phyloP scores from a whole-genome alignment of 2,113 vertebrate species.

The Pithys albifrons region DNA sequence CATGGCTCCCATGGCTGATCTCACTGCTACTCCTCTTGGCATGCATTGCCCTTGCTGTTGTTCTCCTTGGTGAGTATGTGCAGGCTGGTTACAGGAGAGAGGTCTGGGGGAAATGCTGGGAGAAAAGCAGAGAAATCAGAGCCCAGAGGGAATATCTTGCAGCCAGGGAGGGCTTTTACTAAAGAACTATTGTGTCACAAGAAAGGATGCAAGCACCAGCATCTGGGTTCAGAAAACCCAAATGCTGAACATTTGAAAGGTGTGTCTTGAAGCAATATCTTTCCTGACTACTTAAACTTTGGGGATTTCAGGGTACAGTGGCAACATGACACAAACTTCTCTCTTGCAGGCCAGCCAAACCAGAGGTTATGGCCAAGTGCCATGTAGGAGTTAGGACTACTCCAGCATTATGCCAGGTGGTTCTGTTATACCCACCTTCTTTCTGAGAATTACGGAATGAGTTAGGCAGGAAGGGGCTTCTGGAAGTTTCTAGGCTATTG shows the following conservation, averaged over 20 bases:
- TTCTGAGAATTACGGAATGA: background rate
- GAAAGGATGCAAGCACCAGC: background rate
- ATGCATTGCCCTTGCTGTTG: background rate
- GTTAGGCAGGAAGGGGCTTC: background rate
- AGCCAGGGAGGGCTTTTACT: background rate
- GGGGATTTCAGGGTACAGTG: background rate
- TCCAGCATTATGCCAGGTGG: background rate
- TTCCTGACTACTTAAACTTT: background rate
- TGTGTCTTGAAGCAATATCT: background rate
- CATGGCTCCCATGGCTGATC: conserved; percentile 30
- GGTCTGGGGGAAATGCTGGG: background rate
- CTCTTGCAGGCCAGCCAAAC: background rate
- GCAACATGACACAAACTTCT: background rate
- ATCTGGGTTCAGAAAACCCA: background rate
- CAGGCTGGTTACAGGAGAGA: background rate
- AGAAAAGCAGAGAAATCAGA: background rate
- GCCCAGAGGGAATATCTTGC: background rate
- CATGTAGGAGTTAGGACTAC: background rate
- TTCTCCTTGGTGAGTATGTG: conserved; percentile 26
- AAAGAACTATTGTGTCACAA: background rate
- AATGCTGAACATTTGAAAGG: background rate
- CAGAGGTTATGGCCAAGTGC: background rate
- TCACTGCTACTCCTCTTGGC: conserved; percentile 31
- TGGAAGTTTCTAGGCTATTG: background rate
- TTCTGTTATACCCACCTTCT: background rate